Percentiles rank a stretch among this genome's conserved stretches.
Conservation (phyloP, 2,113 vertebrate genomes). For the Sphyrna mokarran region DNA sequence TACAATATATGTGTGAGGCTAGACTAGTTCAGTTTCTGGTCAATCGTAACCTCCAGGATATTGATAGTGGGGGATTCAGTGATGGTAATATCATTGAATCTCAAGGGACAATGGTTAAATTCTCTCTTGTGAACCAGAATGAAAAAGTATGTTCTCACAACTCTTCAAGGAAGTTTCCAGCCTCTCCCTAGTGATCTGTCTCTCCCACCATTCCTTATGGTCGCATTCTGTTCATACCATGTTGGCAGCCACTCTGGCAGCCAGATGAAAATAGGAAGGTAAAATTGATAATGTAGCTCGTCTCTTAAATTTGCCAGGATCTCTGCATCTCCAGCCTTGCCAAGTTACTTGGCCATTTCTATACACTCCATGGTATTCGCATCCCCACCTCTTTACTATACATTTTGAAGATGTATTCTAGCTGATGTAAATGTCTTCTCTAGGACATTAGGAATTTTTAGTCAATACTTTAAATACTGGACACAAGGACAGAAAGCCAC, state of each 20-base stretch:
- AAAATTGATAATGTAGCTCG: not conserved
- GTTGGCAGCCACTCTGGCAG: not conserved
- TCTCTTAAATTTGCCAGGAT: not conserved
- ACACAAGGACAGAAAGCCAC: no score
- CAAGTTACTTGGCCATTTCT: not conserved
- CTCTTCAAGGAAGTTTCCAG: not conserved
- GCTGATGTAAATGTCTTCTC: no score
- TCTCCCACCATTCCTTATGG: not conserved
- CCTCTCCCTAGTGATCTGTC: not conserved
- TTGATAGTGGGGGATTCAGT: no score
- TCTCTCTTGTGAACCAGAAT: not conserved
- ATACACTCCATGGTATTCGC: no score
- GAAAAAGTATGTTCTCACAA: not conserved
- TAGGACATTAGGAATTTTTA: no score
- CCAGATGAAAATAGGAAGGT: not conserved
- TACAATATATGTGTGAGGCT: no score
- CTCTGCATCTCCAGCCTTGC: not conserved
- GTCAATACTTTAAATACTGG: no score
- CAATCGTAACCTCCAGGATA: no score
- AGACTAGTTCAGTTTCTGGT: no score
- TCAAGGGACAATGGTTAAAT: no score
- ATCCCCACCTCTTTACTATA: not conserved
- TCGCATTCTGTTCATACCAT: not conserved
- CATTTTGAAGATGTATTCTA: no score
- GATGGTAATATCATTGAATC: no score